Evolutionary conservation across 2,797 vertebrate genomes (phyloP), one percentile per base, ranked within the genome.

Genomic region (Sternarchorhynchus goeldii): DNA sequence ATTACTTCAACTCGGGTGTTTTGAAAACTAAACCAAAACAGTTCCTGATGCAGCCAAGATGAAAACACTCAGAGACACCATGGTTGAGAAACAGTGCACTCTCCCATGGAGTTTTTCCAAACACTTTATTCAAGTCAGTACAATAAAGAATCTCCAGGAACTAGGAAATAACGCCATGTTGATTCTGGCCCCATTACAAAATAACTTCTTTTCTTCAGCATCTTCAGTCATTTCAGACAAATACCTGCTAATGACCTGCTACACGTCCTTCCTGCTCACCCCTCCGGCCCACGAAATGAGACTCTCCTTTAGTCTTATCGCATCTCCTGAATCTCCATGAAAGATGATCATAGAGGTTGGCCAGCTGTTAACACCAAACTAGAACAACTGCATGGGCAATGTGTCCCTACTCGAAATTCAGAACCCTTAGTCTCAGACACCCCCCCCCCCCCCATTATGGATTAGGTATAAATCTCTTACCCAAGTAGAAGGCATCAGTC

Each of bases 121-220:
- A 93, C 84, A 92, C 85, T 93, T 94, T 94, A 94, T 93, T 94
- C 73, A 82, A 82, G 82, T 89, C 90, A 92, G 88, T 90, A 92
- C 92, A 94, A 84, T 88, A 88, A 90, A 91, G 62, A 90, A 29
- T 62, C 81, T 78, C 64, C 39, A 68, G 60, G 56, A 70, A 79
- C 83, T 88, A 89, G 88, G 73, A 86, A 86, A 84, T 83, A 88
- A 82, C 64, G 87, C 85, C 76, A 55, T 31, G 83, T 57, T 76
- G 77, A 77, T 85, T 89, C 89, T 90, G 90, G 90, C 77, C 82
- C 82, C 75, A 76, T 79, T 84, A 82, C 85, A 86, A 89, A 86
- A 88, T 81, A 80, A 86, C 88, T 85, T 90, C 88, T 34, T 80
- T 56, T 88, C 83, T 88, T 90, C 90, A 70, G 83, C 56, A 76